Conservation (phyloP, 1,140 invertebrate genomes). For the Hylaeus anthracinus region DNA sequence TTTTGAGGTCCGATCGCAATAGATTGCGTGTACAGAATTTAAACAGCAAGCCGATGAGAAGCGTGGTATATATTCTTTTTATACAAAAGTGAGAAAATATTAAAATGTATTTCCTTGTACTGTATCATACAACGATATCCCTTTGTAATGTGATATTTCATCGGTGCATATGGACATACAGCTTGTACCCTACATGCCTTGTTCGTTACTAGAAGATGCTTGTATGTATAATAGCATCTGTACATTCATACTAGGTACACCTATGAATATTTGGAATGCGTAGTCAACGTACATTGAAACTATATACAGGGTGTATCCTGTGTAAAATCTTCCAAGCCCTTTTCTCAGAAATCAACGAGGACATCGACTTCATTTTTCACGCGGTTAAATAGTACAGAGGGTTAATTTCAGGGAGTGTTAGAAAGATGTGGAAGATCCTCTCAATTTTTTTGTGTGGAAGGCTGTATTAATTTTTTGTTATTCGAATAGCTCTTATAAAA, state of each 20-base stretch:
- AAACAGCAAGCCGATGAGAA: not conserved
- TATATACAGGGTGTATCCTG: slow-evolving; percentile 23
- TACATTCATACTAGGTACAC: slow-evolving; percentile 49
- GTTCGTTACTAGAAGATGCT: slow-evolving; percentile 39
- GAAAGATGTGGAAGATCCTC: too few relatives aligned
- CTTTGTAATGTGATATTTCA: slow-evolving; percentile 27
- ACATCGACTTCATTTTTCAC: too few relatives aligned
- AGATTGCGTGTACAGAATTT: slow-evolving; percentile 1
- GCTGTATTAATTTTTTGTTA: too few relatives aligned
- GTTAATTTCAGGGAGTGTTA: too few relatives aligned
- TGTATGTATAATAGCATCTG: slow-evolving; percentile 38
- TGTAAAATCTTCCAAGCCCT: too few relatives aligned
- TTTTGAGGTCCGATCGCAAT: not conserved
- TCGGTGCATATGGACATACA: slow-evolving; percentile 34
- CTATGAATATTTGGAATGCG: slow-evolving; percentile 56
- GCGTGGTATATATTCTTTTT: not conserved
- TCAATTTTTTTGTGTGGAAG: too few relatives aligned
- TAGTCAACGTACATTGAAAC: slow-evolving; percentile 54
- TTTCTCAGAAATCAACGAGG: too few relatives aligned
- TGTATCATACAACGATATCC: slow-evolving; percentile 11
- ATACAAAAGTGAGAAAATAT: not conserved
- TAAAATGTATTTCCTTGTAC: not conserved
- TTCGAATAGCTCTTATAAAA: too few relatives aligned
- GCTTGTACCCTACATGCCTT: slow-evolving; percentile 44
- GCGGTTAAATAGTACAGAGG: too few relatives aligned